phyloP scores from a whole-genome alignment of 2,888 invertebrate genomes.

The Hirtodrosophila confusa region DNA sequence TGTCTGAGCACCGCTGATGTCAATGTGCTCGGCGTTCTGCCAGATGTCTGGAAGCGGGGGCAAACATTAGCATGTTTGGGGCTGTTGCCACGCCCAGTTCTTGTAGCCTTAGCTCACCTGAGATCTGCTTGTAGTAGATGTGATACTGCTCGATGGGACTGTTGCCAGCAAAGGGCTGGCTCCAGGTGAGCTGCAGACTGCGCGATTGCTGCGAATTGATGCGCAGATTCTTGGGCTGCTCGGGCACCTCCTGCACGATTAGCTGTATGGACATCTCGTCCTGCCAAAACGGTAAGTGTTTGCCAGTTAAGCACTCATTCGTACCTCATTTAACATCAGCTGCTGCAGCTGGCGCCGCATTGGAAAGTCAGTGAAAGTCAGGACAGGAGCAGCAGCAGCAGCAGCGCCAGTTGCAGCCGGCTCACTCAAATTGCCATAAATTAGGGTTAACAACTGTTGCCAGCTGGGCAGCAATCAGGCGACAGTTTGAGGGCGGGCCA shows the following conservation, averaged over 20 bases:
- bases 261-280: slow-evolving; percentile 96
- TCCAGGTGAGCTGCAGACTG: slow-evolving; percentile 94
- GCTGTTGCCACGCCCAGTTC: too few relatives aligned
- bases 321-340: slow-evolving; percentile 13
- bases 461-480: slow-evolving; percentile 35
- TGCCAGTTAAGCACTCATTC: slow-evolving; percentile 19
- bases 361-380: slow-evolving; percentile 22
- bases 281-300: slow-evolving; percentile 49
- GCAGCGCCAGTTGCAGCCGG: slow-evolving; percentile 45
- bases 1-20: slow-evolving; percentile 92
- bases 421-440: slow-evolving; percentile 75
- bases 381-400: slow-evolving; percentile 28
- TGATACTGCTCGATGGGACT: slow-evolving; percentile 95
- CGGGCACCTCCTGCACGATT: slow-evolving; percentile 95
- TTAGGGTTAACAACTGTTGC: slow-evolving; percentile 71
- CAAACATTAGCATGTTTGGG: too few relatives aligned
- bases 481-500: slow-evolving; percentile 7
- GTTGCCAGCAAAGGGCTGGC: slow-evolving; percentile 94
- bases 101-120: slow-evolving; percentile 81
- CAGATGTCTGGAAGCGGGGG: slow-evolving; percentile 87
- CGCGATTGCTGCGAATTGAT: slow-evolving; percentile 94
- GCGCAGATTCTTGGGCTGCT: slow-evolving; percentile 93
- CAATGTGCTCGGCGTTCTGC: slow-evolving; percentile 92
- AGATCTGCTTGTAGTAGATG: slow-evolving; percentile 94
- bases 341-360: background rate